phyloP scores from a whole-genome alignment of 2,797 vertebrate genomes.

The Manis javanica region DNA sequence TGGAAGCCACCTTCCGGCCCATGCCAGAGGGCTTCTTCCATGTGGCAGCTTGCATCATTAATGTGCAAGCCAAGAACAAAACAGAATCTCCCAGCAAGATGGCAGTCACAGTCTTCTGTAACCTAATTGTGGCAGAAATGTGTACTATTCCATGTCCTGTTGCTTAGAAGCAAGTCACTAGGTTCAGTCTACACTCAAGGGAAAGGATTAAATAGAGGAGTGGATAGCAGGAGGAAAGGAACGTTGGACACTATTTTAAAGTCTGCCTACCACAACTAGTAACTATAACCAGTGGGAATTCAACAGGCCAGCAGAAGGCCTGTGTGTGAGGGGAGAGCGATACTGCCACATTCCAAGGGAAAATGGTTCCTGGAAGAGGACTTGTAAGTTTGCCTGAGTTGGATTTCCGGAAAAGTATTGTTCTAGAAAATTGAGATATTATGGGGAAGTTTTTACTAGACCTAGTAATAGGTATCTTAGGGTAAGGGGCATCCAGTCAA shows the following conservation, averaged over 20 bases:
- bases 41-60: not conserved
- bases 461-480: not conserved
- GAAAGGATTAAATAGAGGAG: not conserved
- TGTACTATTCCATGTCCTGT: not conserved
- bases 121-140: not conserved
- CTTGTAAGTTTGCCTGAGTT: not conserved
- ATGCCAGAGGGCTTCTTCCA: not conserved
- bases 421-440: not conserved
- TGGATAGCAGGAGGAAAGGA: not conserved
- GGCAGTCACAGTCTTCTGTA: not conserved
- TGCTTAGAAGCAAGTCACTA: not conserved
- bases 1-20: not conserved
- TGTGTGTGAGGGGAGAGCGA: not conserved
- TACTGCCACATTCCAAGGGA: no score
- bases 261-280: not conserved
- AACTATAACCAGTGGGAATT: not conserved
- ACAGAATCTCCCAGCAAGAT: not conserved
- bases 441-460: not conserved
- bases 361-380: not conserved
- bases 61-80: not conserved
- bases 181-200: not conserved
- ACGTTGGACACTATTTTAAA: not conserved
- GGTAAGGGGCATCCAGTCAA: not conserved
- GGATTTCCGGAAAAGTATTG: not conserved
- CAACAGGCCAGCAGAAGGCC: not conserved